A percentile compares a stretch with the other conserved stretches of the same genome.
Evolutionary conservation across 2,888 invertebrate species (phyloP).

Genomic region (Dicyrtomina minuta): DNA sequence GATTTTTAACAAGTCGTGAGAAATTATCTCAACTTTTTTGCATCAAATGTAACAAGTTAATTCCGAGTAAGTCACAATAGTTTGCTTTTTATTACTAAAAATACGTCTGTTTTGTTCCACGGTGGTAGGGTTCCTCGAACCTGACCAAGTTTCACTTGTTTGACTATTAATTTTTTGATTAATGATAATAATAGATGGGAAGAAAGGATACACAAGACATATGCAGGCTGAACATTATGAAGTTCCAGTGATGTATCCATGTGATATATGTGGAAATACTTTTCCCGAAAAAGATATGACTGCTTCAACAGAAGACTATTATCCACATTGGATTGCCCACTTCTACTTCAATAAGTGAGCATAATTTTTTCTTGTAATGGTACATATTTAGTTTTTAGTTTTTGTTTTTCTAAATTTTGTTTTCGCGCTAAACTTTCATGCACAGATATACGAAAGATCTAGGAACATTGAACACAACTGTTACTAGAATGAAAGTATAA

Average conservation of each 20-base stretch:
- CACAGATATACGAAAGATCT: too few relatives aligned
- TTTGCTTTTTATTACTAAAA: too few relatives aligned
- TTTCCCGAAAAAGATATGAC: constrained; percentile 49
- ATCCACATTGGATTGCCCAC: constrained; percentile 52
- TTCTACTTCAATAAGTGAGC: constrained; percentile 51
- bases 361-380: neutral
- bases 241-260: constrained; percentile 46
- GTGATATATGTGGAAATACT: constrained; percentile 50
- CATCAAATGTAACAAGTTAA: constrained; percentile 44
- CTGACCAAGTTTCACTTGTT: too few relatives aligned
- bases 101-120: too few relatives aligned
- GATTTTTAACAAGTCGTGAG: constrained; percentile 47
- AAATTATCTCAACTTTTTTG: constrained; percentile 49
- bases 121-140: too few relatives aligned
- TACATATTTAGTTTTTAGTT: too few relatives aligned
- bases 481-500: too few relatives aligned
- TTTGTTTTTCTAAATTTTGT: too few relatives aligned
- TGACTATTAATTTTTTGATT: too few relatives aligned
- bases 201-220: constrained; percentile 46
- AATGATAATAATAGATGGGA: constrained; percentile 40
- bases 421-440: too few relatives aligned
- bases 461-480: too few relatives aligned
- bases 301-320: constrained; percentile 49
- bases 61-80: constrained; percentile 35
- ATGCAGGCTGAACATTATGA: constrained; percentile 45